Conservation (phyloP, 92 coral and sea anemone genomes). For the Ricordea florida region DNA sequence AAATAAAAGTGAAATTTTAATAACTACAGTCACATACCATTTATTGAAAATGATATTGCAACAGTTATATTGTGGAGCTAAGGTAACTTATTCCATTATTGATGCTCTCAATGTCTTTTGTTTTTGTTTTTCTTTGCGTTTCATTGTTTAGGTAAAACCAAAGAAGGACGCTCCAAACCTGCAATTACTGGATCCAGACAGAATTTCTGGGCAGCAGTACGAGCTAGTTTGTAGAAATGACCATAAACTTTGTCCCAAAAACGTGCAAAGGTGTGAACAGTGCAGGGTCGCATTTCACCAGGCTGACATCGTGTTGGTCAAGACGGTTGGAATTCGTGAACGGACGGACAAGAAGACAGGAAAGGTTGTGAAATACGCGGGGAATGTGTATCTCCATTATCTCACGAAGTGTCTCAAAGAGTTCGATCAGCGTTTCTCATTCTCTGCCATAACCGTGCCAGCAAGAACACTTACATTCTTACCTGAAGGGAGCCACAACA, state of each 20-base stretch:
- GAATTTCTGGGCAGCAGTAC: constrained; percentile 62
- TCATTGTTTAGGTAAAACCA: constrained; percentile 31
- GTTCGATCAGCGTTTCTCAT: constrained; percentile 38
- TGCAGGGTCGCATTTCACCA: constrained; percentile 60
- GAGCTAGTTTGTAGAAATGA: constrained; percentile 55
- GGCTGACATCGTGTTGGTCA: constrained; percentile 53
- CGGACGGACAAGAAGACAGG: constrained; percentile 69
- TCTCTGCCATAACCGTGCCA: constrained; percentile 47
- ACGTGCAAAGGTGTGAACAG: constrained; percentile 67
- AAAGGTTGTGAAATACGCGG: constrained; percentile 48
- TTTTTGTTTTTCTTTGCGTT: neutral
- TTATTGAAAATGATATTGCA: too few relatives aligned
- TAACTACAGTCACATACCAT: too few relatives aligned
- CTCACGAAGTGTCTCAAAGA: constrained; percentile 55
- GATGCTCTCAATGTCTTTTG: constrained; percentile 1
- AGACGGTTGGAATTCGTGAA: constrained; percentile 53
- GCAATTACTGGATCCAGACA: constrained; percentile 57
- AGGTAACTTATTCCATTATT: too few relatives aligned
- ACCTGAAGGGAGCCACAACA: constrained; percentile 44
- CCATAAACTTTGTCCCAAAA: constrained; percentile 59
- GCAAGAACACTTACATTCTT: constrained; percentile 28
- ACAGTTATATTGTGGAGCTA: too few relatives aligned
- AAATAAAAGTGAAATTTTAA: too few relatives aligned
- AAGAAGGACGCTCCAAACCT: constrained; percentile 25
- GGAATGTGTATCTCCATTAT: constrained; percentile 66